Evolutionary conservation across 2,797 vertebrate species (phyloP), one percentile per base, ranked within the genome.

Genomic region (Urocyon cinereoargenteus): DNA sequence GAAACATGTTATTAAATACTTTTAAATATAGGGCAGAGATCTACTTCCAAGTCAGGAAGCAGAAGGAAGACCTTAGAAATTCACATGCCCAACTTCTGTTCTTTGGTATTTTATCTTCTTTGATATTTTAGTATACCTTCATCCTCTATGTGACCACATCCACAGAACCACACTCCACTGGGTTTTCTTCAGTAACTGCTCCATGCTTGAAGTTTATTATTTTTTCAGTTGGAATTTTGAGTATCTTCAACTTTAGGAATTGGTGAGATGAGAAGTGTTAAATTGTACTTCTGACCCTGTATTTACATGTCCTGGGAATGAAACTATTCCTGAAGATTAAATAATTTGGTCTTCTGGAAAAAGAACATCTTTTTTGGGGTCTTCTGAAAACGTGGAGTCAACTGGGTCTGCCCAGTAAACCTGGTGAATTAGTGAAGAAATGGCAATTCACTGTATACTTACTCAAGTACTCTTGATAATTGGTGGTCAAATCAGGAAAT

Each of bases 331-430:
- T 93, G 72, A 93, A 79, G 22, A 82, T 72, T 21, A 93, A 86
- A 82, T 91, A 91, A 78, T 86, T 77, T 92, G 24, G 55, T 91
- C 34, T 91, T 96, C 59, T 93, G 73, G 34, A 62, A 96, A 89
- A 14, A 78, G 28, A 77, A 78, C 45, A 51, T 89, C 21, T 72
- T 87, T 86, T 72, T 45, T 19, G 36, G 89, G 40, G 64, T 86
- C 53, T 94, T 83, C 62, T 79, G 77, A 85, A 92, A 68, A 26
- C 24, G 31, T 51, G 31, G 83, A 91, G 10, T 94, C 7, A 87
- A 55, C 36, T 45, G 72, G 24, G 83, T 91, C 45, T 95, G 21
- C 77, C 57, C 49, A 73, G 36, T 90, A 87, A 93, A 59, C 82
- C 19, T 28, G 19, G 26, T n/a, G 57, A 68, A 59, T 77, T 34